Conservation (phyloP, 1,140 invertebrate genomes). For the Trachymyrmex cornetzi region DNA sequence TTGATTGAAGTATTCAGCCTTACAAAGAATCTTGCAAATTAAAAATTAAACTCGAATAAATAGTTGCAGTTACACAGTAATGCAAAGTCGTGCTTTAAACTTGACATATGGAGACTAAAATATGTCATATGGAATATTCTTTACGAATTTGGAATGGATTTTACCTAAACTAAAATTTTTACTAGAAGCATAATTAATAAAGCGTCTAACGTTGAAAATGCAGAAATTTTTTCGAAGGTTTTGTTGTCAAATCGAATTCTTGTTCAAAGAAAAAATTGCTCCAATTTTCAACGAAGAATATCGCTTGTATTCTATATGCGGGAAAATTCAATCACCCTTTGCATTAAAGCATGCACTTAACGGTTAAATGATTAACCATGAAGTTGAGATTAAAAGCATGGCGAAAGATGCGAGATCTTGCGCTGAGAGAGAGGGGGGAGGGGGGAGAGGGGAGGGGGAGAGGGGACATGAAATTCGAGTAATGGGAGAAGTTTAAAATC, state of each 20-base stretch:
- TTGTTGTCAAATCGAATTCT: neutral
- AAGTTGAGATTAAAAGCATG: constrained; percentile 42
- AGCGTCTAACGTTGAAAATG: neutral
- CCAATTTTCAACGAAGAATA: constrained; percentile 30
- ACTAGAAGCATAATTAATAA: neutral
- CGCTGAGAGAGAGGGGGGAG: neutral
- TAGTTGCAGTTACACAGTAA: neutral
- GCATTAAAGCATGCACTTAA: constrained; percentile 48
- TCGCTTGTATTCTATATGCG: neutral
- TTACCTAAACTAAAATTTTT: neutral
- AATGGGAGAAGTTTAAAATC: constrained; percentile 48
- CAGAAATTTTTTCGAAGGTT: neutral
- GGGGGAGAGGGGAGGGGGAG: neutral
- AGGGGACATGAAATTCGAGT: constrained; percentile 6
- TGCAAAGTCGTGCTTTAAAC: neutral
- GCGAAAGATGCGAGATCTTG: neutral
- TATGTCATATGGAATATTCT: neutral
- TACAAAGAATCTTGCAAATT: neutral
- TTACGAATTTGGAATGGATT: neutral
- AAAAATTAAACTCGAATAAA: neutral
- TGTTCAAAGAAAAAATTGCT: constrained; percentile 1
- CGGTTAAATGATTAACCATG: constrained; percentile 49
- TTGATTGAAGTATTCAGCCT: neutral
- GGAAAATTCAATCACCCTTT: constrained; percentile 45
- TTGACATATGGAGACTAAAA: neutral